Conservation (phyloP, 2,888 invertebrate species). For the Nemapogon koenigi region DNA sequence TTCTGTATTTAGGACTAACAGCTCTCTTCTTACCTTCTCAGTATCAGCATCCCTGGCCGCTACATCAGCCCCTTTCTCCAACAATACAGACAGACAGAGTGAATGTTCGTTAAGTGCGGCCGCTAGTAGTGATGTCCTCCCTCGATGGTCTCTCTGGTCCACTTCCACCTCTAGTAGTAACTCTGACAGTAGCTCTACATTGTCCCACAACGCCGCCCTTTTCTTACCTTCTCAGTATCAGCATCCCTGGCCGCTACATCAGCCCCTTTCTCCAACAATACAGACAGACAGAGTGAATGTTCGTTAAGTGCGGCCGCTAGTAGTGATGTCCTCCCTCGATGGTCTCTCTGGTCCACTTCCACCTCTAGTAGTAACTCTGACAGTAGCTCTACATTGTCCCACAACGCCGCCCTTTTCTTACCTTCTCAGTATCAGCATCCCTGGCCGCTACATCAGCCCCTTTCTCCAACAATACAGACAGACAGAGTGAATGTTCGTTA, state of each 20-base stretch:
- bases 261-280: conserved; percentile 75
- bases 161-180: conserved; percentile 73
- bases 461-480: conserved; percentile 72
- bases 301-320: conserved; percentile 86
- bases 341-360: conserved; percentile 75
- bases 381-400: conserved; percentile 89
- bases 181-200: conserved; percentile 83
- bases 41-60: no score
- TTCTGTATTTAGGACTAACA: no score
- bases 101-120: conserved; percentile 82
- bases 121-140: conserved; percentile 80
- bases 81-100: conserved; percentile 74
- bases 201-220: conserved; percentile 91
- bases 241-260: no score
- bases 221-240: no score
- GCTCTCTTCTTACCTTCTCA: no score
- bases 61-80: conserved; percentile 75
- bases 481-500: conserved; percentile 76
- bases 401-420: conserved; percentile 86
- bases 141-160: conserved; percentile 77
- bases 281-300: conserved; percentile 75
- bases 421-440: no score
- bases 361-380: conserved; percentile 80
- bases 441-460: conserved; percentile 79
- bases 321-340: conserved; percentile 76